Evolutionary conservation across 2,113 vertebrate genomes (phyloP).

Genomic region (Mustela lutreola): DNA sequence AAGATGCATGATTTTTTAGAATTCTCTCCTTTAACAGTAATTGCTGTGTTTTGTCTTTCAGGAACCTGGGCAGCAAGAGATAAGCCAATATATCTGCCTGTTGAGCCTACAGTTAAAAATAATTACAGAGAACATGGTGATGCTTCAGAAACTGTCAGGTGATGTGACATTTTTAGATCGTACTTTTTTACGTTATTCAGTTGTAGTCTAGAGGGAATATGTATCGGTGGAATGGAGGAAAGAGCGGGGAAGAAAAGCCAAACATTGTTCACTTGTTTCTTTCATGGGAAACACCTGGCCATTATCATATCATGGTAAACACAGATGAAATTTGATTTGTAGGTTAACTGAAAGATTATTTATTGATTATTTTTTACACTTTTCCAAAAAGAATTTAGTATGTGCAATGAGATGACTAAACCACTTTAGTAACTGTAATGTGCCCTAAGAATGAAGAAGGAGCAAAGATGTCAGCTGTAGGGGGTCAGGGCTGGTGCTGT

Average conservation of each 20-base stretch:
- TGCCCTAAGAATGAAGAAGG: neutral
- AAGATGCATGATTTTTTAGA: conserved; percentile 80
- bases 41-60: conserved; percentile 81
- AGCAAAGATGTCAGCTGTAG: neutral
- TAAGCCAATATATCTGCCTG: conserved; percentile 72
- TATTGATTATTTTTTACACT: neutral
- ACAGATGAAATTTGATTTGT: neutral
- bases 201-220: conserved; percentile 28
- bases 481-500: neutral
- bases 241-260: neutral
- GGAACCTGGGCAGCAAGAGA: conserved; percentile 74
- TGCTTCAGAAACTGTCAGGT: conserved; percentile 59
- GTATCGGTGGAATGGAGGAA: neutral
- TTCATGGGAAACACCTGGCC: neutral
- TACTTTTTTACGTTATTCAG: neutral
- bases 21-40: conserved; percentile 81
- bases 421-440: neutral
- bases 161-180: neutral
- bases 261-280: neutral
- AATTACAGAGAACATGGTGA: conserved; percentile 62
- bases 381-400: neutral
- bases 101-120: conserved; percentile 78
- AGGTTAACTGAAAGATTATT: neutral
- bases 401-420: neutral
- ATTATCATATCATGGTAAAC: neutral